A percentile compares a stretch with the other conserved stretches of the same genome.
These are phyloP conservation scores for Baryphthengus martii DNA, from an alignment of 2,113 vertebrate genomes.

Conservation along the genomic window DNA sequence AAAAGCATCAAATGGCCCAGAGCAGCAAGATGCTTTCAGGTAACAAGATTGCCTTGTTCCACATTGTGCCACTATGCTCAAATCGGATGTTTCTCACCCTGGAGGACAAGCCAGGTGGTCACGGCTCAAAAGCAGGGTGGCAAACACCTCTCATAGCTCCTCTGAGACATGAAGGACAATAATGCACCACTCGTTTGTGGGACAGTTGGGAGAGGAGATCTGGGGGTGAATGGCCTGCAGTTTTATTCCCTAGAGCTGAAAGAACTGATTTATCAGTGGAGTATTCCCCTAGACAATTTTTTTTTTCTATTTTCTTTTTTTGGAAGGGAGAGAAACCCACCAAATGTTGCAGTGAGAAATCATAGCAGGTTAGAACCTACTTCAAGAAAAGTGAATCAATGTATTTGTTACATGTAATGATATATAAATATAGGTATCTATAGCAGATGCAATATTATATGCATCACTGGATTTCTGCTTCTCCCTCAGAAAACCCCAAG, in stretches of 20 bases:
- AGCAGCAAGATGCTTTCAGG: not conserved
- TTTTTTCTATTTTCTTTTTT: not conserved
- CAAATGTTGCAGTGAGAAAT: not conserved
- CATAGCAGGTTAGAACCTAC: fast-evolving
- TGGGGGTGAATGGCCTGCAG: not conserved
- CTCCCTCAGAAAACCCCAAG: not conserved
- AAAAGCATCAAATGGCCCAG: not conserved
- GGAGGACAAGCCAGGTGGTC: not conserved
- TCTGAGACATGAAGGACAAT: not conserved
- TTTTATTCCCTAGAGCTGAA: not conserved
- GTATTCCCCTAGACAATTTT: not conserved
- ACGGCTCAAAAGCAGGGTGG: not conserved
- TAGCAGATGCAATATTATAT: not conserved
- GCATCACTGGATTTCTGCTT: not conserved
- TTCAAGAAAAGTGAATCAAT: not conserved
- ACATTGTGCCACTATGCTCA: not conserved
- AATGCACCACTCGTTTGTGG: not conserved
- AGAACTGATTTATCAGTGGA: not conserved
- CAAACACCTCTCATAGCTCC: not conserved
- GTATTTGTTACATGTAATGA: not conserved
- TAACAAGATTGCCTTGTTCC: not conserved
- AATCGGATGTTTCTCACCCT: not conserved
- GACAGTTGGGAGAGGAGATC: not conserved
- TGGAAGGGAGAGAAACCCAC: not conserved
- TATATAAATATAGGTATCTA: not conserved